Evolutionary conservation across 2,113 vertebrate genomes (phyloP).

Genomic region (Lampris megalopsis): DNA sequence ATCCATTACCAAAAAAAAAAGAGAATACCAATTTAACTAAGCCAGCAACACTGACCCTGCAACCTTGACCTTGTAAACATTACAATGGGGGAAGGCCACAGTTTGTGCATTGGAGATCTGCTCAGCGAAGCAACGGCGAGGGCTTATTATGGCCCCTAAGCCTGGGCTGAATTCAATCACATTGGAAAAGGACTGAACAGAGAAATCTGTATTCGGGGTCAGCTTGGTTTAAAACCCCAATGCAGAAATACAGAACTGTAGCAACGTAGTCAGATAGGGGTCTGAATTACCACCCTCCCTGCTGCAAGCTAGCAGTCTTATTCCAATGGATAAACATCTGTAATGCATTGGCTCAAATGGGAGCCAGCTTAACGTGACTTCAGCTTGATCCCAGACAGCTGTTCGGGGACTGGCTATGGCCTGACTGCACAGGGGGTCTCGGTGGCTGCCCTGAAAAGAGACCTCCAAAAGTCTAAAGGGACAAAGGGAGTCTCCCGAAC

Average conservation of each 20-base stretch:
- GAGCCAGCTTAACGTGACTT: constrained; percentile 74
- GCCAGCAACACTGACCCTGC: constrained; percentile 76
- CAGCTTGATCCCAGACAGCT: constrained; percentile 79
- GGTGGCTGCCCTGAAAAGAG: constrained; percentile 69
- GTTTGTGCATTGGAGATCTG: constrained; percentile 73
- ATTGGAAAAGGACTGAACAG: constrained; percentile 56
- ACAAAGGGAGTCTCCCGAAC: constrained; percentile 77
- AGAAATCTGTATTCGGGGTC: constrained; percentile 65
- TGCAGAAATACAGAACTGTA: constrained; percentile 58
- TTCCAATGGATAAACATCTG: constrained; percentile 80
- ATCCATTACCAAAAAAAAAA: constrained; percentile 78
- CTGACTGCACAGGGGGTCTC: constrained; percentile 69
- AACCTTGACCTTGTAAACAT: constrained; percentile 83
- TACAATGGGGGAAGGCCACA: constrained; percentile 63
- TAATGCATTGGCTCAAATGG: constrained; percentile 70
- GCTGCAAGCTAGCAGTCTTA: constrained; percentile 39
- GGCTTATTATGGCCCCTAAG: constrained; percentile 65
- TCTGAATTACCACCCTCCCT: constrained; percentile 56
- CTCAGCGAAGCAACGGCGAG: constrained; percentile 54
- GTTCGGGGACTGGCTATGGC: constrained; percentile 65
- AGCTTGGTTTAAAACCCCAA: constrained; percentile 56
- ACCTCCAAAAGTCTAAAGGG: constrained; percentile 75
- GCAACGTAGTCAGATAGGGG: constrained; percentile 46
- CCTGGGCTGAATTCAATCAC: constrained; percentile 69
- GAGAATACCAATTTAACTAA: constrained; percentile 79